These are phyloP conservation scores for Mola mola DNA, from an alignment of 2,113 vertebrate species.

Conservation along the genomic window DNA sequence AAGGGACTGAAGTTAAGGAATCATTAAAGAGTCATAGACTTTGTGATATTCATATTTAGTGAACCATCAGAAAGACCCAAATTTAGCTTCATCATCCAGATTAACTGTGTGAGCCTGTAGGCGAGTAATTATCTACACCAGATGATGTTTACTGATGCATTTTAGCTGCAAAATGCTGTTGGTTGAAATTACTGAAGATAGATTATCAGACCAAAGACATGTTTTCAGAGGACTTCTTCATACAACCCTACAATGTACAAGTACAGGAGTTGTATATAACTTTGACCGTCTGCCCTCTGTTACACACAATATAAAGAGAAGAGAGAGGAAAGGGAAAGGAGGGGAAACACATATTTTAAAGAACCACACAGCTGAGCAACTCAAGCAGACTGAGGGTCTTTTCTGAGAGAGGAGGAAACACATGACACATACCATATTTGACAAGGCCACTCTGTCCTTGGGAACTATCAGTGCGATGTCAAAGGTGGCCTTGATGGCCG, in stretches of 20 bases:
- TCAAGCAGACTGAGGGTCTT: slow-evolving; percentile 22
- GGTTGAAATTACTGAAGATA: too few relatives aligned
- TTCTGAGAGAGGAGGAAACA: slow-evolving; percentile 5
- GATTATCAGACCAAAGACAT: too few relatives aligned
- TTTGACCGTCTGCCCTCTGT: too few relatives aligned
- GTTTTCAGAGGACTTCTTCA: too few relatives aligned
- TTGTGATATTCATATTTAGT: neutral
- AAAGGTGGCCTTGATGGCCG: slow-evolving; percentile 98
- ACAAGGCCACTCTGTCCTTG: slow-evolving; percentile 97
- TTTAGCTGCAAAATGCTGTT: slow-evolving; percentile 21
- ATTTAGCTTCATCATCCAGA: slow-evolving; percentile 16
- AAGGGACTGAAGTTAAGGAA: too few relatives aligned
- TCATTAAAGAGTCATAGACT: neutral
- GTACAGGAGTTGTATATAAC: too few relatives aligned
- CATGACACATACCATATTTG: slow-evolving; percentile 92
- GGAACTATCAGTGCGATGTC: slow-evolving; percentile 96
- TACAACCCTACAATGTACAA: too few relatives aligned
- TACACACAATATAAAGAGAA: too few relatives aligned
- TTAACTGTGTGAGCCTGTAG: slow-evolving; percentile 21
- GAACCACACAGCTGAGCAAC: too few relatives aligned
- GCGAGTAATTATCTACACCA: slow-evolving; percentile 15
- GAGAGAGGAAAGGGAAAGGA: slow-evolving; percentile 6
- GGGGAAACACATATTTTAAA: slow-evolving; percentile 13
- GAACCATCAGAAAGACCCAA: slow-evolving; percentile 11
- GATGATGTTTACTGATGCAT: slow-evolving; percentile 32